phyloP scores from a whole-genome alignment of 64 coral and sea anemone genomes.

The Dendrophyllia cribrosa region DNA sequence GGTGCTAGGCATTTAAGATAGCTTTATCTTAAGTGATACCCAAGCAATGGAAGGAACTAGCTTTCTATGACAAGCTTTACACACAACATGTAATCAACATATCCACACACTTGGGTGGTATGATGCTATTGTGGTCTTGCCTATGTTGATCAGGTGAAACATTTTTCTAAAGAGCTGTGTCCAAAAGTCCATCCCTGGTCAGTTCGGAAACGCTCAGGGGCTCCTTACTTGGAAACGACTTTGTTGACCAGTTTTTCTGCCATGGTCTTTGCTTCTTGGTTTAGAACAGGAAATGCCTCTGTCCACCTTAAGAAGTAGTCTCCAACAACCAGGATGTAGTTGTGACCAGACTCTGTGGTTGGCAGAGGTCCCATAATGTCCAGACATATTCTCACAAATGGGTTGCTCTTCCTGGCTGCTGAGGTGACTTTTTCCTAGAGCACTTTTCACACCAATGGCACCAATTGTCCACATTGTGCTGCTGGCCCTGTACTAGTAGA shows the following conservation, averaged over 20 bases:
- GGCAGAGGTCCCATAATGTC: background rate
- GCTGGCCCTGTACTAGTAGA: background rate
- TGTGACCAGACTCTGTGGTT: background rate
- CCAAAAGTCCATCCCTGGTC: background rate
- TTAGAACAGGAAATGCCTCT: conserved; percentile 15
- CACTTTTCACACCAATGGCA: background rate
- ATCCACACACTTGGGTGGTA: background rate
- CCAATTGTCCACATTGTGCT: too few relatives aligned
- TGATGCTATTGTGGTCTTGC: background rate
- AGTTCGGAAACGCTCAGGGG: background rate
- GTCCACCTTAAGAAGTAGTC: conserved; percentile 40
- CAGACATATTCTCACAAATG: background rate
- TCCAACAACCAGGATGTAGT: conserved; percentile 16
- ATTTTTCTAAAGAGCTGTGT: background rate
- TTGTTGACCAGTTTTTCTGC: conserved; percentile 17
- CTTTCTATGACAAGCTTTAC: background rate
- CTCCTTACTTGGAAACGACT: background rate
- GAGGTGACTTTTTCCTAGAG: background rate
- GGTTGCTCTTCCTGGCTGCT: background rate
- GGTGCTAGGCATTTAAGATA: too few relatives aligned
- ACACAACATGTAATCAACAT: background rate
- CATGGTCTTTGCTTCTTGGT: conserved; percentile 12
- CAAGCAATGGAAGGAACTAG: background rate
- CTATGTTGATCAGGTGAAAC: background rate
- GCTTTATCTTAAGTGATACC: background rate